Base-by-base conservation (phyloP, 2,113 vertebrate species). In the Percopsis transmontana region DNA sequence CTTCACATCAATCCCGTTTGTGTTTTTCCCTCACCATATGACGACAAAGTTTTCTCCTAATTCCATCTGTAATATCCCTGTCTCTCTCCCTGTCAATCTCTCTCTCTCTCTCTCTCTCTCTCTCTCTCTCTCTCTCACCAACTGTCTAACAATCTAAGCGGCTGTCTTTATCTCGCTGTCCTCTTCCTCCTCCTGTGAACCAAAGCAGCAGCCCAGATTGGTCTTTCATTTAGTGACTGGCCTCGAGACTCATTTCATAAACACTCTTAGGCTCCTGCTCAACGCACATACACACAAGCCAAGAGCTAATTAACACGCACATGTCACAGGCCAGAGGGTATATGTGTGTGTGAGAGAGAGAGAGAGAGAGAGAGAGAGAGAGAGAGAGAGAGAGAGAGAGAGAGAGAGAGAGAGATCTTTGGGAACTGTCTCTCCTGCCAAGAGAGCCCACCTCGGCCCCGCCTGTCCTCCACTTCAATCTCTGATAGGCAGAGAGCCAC, bases 171-270 rank as follows among this genome's bases (percentile, higher is more conserved):
- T 40, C 16, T 39, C 27, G 8, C 73, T 62, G 9, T 10, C 12
- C 2, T 54, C 9, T 56, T 39, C 39, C 14, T 41, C n/a, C 58
- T 67, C 51, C 69, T 82, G 54, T 72, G 55, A 81, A 84, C 66
- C 71, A 63, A 81, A 82, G 70, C 76, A 64, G 62, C 59, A 33
- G 60, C 44, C 67, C 70, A 82, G 79, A 84, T 79, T 82, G 83
- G 74, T 73, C 66, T 85, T 86, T 86, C 77, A 83, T 84, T 83
- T 75, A 81, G 60, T 77, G 66, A 70, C 72, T 74, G 61, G 72
- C 78, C 82, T 68, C 75, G 44, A 64, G 76, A 79, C 66, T 81
- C 60, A 70, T 81, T 83, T 85, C 70, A 80, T 71, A 85, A 80
- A 86, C 70, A 82, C 80, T 85, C 62, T 59, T 0, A 67, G 68